Base-by-base conservation (phyloP, 1,140 invertebrate genomes). In the Leptopilina clavipes region DNA sequence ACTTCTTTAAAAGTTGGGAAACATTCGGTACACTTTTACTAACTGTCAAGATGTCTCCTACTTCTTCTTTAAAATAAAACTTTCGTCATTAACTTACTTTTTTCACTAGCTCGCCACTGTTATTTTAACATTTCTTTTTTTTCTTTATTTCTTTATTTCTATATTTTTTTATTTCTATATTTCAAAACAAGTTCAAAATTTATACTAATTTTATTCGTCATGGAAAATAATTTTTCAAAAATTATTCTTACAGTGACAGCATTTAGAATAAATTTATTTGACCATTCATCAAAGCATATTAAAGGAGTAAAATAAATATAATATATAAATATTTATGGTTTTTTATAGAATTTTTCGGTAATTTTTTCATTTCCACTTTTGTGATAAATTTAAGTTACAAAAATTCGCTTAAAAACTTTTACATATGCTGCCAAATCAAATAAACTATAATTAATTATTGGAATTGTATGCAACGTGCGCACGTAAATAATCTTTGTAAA, bases 381-480 rank as follows among this genome's bases (percentile, higher is more conserved):
- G 12, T 25, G 9, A 25, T 25, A 59, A 22, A 14, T 65, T 65
- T 65, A 3, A n/a, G 25, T 31, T 65, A 65, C 25, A 14, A 25
- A 65, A 12, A 65, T 31, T 19, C 12, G 22, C 12, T 31, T 25
- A 31, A 31, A 25, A 37, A 31, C 37, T 1, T 9, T 65, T 65
- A 6, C 25, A 65, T 31, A 65, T 65, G 25, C 59, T 65, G 59
- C 59, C 59, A 65, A 65, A 65, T 65, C 59, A 65, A 65, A 59
- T 59, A 25, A 59, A 65, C 25, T 40, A 1, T 65, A 65, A 12
- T 65, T n/a, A 31, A 31, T 31, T 12, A 65, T 65, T 37, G 59
- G 59, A 65, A 37, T 65, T 65, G 59, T n/a, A 19, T 22, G 56
- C 22, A 31, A 65, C 22, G 59, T 12, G 12, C 22, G 25, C n/a